Evolutionary conservation across 2,113 vertebrate genomes (phyloP).

Genomic region (Phyllopteryx taeniolatus): DNA sequence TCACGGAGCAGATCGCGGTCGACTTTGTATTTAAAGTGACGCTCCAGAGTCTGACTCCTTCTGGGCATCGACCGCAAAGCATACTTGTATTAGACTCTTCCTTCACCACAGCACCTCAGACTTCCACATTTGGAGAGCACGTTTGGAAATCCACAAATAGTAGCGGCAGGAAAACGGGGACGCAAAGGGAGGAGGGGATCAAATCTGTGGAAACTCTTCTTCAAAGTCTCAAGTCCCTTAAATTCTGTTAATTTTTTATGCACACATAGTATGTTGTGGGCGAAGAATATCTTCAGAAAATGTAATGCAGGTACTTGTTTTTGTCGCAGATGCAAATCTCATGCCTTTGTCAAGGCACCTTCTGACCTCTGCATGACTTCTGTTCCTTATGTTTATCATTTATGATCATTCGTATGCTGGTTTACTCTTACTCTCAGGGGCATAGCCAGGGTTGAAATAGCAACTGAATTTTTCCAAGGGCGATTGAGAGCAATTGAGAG

Average conservation of each 20-base stretch:
- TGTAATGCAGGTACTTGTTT: no score
- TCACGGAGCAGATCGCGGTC: background rate
- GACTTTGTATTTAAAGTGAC: conserved; percentile 29
- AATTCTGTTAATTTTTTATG: background rate
- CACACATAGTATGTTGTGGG: background rate
- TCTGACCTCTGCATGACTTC: background rate
- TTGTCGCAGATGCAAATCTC: no score
- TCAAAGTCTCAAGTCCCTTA: conserved; percentile 32
- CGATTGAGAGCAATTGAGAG: no score
- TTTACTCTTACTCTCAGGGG: no score
- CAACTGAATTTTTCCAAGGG: no score
- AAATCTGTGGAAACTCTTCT: conserved; percentile 29
- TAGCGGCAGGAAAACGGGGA: conserved; percentile 52
- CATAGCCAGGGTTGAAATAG: no score
- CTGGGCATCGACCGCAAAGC: conserved; percentile 49
- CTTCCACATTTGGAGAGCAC: conserved; percentile 62
- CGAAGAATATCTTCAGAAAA: background rate
- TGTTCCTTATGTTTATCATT: background rate
- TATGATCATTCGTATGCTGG: background rate
- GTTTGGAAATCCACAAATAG: conserved; percentile 65
- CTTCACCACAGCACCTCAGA: conserved; percentile 58
- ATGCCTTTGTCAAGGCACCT: no score
- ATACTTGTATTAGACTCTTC: conserved; percentile 62
- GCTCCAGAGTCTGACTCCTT: conserved; percentile 67
- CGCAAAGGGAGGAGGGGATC: background rate